phyloP scores from a whole-genome alignment of 1,140 invertebrate genomes.

The Halesus radiatus region DNA sequence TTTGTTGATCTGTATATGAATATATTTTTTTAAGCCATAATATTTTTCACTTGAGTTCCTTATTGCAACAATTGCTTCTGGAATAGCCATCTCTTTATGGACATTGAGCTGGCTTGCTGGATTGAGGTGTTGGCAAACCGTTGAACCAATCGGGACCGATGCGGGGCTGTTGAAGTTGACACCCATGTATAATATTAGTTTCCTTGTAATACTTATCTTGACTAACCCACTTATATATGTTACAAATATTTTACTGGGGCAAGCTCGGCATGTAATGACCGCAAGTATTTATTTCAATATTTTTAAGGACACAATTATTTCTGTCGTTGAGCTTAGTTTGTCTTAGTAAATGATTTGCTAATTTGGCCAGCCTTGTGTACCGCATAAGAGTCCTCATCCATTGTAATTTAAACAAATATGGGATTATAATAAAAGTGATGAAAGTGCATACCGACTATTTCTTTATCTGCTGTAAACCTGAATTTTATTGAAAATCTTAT shows the following conservation, averaged over 20 bases:
- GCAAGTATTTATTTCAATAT: conserved; percentile 33
- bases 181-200: conserved; percentile 4
- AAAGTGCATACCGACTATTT: background rate
- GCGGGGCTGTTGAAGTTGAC: background rate
- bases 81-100: too few species aligned
- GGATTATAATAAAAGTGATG: conserved; percentile 45
- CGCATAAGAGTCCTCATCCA: conserved; percentile 46
- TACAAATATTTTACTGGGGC: conserved; percentile 43
- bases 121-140: too few species aligned
- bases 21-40: too few species aligned
- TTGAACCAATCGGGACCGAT: too few species aligned
- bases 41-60: too few species aligned
- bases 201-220: background rate
- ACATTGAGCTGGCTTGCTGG: too few species aligned
- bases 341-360: conserved; percentile 43
- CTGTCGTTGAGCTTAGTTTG: conserved; percentile 38
- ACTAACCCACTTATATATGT: conserved; percentile 22
- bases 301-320: conserved; percentile 13
- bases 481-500: too few species aligned
- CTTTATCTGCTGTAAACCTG: too few species aligned
- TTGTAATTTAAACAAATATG: conserved; percentile 54
- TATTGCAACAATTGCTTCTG: too few species aligned
- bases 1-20: too few species aligned
- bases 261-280: conserved; percentile 7
- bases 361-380: conserved; percentile 51